These are phyloP conservation scores for Cyphomyrus plagiostoma DNA, from an alignment of 2,113 vertebrate species.

Conservation along the genomic window DNA sequence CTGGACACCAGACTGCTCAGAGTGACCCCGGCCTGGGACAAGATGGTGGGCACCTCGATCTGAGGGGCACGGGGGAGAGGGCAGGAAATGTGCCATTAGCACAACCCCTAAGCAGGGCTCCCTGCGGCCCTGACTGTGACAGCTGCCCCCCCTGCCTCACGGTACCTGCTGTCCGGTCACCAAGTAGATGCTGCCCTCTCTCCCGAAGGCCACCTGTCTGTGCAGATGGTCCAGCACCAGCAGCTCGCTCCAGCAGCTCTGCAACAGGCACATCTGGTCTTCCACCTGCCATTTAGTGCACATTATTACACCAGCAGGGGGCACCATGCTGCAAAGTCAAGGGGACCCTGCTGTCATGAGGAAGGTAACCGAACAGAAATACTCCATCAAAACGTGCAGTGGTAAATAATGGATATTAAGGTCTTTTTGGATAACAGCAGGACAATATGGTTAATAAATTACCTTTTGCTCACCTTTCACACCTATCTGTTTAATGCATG, in stretches of 20 bases:
- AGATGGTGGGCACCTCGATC: slow-evolving; percentile 62
- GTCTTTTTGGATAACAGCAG: background rate
- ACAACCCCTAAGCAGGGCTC: background rate
- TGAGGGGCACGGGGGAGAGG: slow-evolving; percentile 32
- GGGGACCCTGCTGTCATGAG: background rate
- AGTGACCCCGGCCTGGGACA: slow-evolving; percentile 60
- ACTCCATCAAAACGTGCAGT: background rate
- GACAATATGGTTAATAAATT: background rate
- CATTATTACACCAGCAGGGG: background rate
- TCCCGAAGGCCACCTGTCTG: slow-evolving; percentile 63
- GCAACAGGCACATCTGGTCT: slow-evolving; percentile 69
- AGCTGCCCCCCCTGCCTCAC: background rate
- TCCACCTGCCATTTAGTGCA: slow-evolving; percentile 53
- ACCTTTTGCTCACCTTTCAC: background rate
- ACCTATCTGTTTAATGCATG: background rate
- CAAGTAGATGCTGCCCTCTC: slow-evolving; percentile 64
- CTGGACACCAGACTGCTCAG: slow-evolving; percentile 62
- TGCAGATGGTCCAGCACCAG: slow-evolving; percentile 68
- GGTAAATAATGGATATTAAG: background rate
- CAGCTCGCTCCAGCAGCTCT: slow-evolving; percentile 73
- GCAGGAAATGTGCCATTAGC: background rate
- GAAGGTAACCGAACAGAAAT: background rate
- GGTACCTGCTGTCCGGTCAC: slow-evolving; percentile 69
- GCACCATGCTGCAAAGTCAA: too few species aligned
- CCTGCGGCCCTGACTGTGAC: background rate